These are phyloP conservation scores for Cosmorhoe ocellata DNA, from an alignment of 2,888 invertebrate genomes.

Conservation along the genomic window DNA sequence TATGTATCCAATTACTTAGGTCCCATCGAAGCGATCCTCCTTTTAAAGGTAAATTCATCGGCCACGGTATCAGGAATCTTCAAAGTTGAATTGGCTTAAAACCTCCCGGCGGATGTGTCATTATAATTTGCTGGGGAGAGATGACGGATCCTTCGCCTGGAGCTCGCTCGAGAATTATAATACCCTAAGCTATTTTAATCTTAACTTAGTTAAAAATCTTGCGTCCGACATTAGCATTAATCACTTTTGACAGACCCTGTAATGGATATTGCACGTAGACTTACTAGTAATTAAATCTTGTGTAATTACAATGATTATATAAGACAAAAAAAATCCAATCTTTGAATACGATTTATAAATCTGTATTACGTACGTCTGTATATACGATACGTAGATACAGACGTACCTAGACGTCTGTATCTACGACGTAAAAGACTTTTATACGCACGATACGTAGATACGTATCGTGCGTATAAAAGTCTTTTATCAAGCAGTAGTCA, in stretches of 20 bases:
- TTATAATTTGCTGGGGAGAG: constrained; percentile 78
- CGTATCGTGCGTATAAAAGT: too few relatives aligned
- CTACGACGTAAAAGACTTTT: too few relatives aligned
- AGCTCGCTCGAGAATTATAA: constrained; percentile 67
- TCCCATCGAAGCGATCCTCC: constrained; percentile 37
- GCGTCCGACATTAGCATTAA: constrained; percentile 79
- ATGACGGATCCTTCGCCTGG: constrained; percentile 76
- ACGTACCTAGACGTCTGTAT: too few relatives aligned
- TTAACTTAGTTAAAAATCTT: constrained; percentile 83
- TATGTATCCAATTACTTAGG: constrained; percentile 24
- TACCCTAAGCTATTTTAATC: constrained; percentile 82
- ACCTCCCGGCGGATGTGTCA: constrained; percentile 79
- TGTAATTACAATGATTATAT: constrained; percentile 21
- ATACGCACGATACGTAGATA: too few relatives aligned
- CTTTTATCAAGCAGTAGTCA: too few relatives aligned
- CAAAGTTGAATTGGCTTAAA: constrained; percentile 77
- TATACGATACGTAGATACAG: too few relatives aligned
- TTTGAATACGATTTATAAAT: too few relatives aligned
- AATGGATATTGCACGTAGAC: constrained; percentile 61
- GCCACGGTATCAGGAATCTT: constrained; percentile 59
- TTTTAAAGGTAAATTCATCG: constrained; percentile 49
- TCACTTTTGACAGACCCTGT: constrained; percentile 77
- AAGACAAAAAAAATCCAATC: too few relatives aligned
- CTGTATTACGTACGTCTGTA: too few relatives aligned
- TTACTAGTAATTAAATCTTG: constrained; percentile 26